Base-by-base conservation (phyloP, 2,888 invertebrate species). In the Idaea dimidiata region DNA sequence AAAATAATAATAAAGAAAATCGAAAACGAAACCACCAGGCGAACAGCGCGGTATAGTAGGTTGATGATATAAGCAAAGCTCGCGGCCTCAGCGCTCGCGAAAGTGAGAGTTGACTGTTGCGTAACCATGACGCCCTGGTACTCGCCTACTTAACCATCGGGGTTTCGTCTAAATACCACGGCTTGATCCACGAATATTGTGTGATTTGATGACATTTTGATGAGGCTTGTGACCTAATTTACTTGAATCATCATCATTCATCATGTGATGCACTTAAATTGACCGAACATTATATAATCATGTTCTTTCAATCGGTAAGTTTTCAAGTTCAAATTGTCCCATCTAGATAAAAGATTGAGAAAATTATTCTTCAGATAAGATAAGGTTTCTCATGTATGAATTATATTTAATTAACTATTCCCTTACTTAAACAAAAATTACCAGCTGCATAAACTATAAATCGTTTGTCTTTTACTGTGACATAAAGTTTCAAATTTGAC, bases 61-160 rank as follows among this genome's bases (percentile, higher is more conserved):
- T 77, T 79, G 83, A 81, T 80, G 84, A 83, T 85, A 81, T 84
- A 83, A 81, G 78, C 82, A 81, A 84, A 85, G 83, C 81, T 83
- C 78, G 78, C 79, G 84, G 82, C 81, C 79, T 79, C 79, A 78
- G 61, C 68, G 76, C 80, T 82, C 88, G 86, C 86, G 89, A 91
- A 91, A 91, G 91, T 90, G 91, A 91, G 90, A 91, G 91, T 91
- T 83, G 80, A 67, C 71, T 72, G 75, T 91, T 91, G 88, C 89
- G 86, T 89, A 91, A 91, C 83, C 82, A 83, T 87, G 83, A 78
- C 83, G 84, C 83, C 88, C 83, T 86, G 80, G 84, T 87, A 85
- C 76, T 59, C 68, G 62, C 78, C 79, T 78, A 80, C 74, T 56
- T 18, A 56, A 17, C 73, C 78, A 74, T 69, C 64, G 67, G 66